Evolutionary conservation across 2,113 vertebrate genomes (phyloP), one percentile per base, ranked within the genome.

Genomic region (Zeus faber): DNA sequence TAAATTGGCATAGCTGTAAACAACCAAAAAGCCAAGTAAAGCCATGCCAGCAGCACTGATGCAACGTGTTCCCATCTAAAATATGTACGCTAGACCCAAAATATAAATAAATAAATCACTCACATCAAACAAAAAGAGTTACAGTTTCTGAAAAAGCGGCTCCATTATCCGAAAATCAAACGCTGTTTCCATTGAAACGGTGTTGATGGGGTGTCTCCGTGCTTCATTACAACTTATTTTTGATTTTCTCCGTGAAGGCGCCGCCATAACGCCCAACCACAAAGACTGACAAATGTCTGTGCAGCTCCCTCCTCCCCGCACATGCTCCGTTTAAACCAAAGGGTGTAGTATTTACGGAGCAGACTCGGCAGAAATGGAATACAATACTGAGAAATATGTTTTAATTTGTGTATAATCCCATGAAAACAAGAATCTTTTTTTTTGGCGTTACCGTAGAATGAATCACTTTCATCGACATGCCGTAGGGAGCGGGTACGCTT

Each of bases 21-120:
- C 50, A 13, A 56, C 23, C 47, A 25, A 23, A 21, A 2, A 40
- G 58, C 63, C 54, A 59, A 76, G 66, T 80, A 77, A 79, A 79
- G 69, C 49, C 11, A 16, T 47, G 79, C 83, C 83, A 83, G 49
- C 27, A n/a, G 18, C 43, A 20, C 21, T 50, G 41, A 62, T 27
- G 58, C 67, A 72, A 56, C 35, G 70, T 71, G 70, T 54, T 56
- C 24, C 31, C 16, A 43, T 43, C 52, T 76, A 56, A 76, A 76
- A 81, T 80, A 79, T 71, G 67, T 26, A 81, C 74, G 70, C 64
- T 61, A 8, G 53, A 57, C 50, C 27, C 27, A 29, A 29, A 29
- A 29, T 5, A 29, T 29, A 70, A 77, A 77, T 51, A 76, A 81
- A 79, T 71, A 29, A 29, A 76, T 77, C 66, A 63, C 59, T 14